phyloP scores from a whole-genome alignment of 1,140 invertebrate species.

The Drosophila rufa region DNA sequence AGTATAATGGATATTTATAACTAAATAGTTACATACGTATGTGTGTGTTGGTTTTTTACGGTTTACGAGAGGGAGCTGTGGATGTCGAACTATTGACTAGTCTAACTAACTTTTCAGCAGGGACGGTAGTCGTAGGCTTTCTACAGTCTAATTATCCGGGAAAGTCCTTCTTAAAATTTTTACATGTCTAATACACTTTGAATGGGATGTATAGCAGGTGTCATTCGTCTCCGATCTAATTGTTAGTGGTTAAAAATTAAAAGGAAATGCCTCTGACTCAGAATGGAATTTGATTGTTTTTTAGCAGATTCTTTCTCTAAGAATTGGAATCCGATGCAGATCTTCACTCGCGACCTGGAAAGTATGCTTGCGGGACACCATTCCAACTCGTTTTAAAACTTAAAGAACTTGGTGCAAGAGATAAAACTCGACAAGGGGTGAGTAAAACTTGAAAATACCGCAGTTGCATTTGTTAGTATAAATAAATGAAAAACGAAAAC shows the following conservation, averaged over 20 bases:
- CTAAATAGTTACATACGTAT: conserved; percentile 28
- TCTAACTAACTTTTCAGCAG: conserved; percentile 20
- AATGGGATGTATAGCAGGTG: not conserved
- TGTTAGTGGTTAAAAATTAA: not conserved
- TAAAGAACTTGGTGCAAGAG: conserved; percentile 37
- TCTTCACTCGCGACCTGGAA: no score
- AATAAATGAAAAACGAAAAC: conserved; percentile 35
- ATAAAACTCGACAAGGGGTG: conserved; percentile 40
- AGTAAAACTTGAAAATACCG: conserved; percentile 20
- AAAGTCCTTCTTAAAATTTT: not conserved
- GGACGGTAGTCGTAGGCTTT: conserved; percentile 7
- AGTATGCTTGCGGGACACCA: not conserved
- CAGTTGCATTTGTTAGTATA: conserved; percentile 38
- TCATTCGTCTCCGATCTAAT: not conserved
- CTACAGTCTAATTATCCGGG: conserved; percentile 19
- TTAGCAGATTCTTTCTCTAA: not conserved
- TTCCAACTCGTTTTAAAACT: conserved; percentile 9
- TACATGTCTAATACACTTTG: not conserved
- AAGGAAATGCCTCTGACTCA: no score
- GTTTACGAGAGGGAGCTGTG: conserved; percentile 3
- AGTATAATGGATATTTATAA: conserved; percentile 40
- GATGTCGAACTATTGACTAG: conserved; percentile 13
- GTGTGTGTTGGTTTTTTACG: not conserved
- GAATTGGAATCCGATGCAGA: no score
- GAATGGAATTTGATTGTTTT: not conserved